phyloP scores from a whole-genome alignment of 2,113 vertebrate genomes.

The Pluvianellus socialis region DNA sequence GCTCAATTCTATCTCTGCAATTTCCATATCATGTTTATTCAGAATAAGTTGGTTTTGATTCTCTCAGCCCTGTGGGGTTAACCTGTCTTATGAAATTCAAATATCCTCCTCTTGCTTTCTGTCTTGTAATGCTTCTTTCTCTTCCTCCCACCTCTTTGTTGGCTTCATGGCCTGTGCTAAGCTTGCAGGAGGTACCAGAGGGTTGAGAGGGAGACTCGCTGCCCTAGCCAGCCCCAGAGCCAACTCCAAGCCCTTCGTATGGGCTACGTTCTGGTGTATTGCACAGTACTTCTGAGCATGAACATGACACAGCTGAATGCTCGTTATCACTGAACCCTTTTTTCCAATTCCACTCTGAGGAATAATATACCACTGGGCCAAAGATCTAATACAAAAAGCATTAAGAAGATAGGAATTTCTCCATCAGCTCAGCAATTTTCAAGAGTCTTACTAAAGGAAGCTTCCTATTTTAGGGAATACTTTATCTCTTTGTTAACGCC shows the following conservation, averaged over 20 bases:
- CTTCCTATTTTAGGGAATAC: conserved; percentile 26
- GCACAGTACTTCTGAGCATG: neutral
- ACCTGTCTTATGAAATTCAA: conserved; percentile 74
- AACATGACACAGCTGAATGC: neutral
- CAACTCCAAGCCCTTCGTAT: neutral
- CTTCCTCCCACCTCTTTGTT: conserved; percentile 16
- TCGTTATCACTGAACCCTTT: neutral
- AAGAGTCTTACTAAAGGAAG: neutral
- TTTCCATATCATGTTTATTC: conserved; percentile 79
- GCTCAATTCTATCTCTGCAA: conserved; percentile 44
- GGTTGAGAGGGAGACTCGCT: neutral
- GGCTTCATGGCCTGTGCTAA: conserved; percentile 8
- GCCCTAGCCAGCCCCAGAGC: neutral
- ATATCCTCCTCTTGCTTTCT: conserved; percentile 54
- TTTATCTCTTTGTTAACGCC: conserved; percentile 50
- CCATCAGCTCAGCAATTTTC: conserved; percentile 43
- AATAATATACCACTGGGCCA: conserved; percentile 10
- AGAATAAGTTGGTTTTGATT: conserved; percentile 70
- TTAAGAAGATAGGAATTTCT: conserved; percentile 50
- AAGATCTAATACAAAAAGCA: conserved; percentile 26
- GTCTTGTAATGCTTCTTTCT: conserved; percentile 27
- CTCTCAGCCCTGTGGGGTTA: conserved; percentile 69
- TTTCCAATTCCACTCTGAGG: neutral
- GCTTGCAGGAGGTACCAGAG: neutral
- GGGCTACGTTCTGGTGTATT: neutral